Evolutionary conservation across 2,888 invertebrate species (phyloP), one percentile per base, ranked within the genome.

Genomic region (Sesia bembeciformis): DNA sequence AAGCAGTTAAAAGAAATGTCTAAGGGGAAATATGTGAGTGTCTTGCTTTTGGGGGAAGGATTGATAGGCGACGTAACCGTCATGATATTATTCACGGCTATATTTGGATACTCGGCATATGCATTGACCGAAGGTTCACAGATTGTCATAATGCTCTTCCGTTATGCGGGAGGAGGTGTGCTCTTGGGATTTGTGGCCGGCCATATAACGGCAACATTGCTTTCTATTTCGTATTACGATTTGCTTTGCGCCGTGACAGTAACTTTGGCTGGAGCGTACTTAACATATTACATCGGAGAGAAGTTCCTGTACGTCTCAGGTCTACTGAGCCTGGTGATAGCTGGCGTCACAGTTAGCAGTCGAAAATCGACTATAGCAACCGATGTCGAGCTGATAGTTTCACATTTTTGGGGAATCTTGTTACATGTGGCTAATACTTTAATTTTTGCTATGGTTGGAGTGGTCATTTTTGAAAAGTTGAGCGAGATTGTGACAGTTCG

Each of bases 401-500:
- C 78, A 0, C 64, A 78, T 38, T 83, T 84, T 56, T 89, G 88
- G 87, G 63, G 58, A 23, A 80, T 89, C 50, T 40, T 84, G 55
- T 73, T 78, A 0, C 78, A 84, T 56, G 65, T 73, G 4, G 79
- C 81, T 4, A 92, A 93, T 62, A 91, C 91, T 0, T 67, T 92
- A 6, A 85, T 93, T 46, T 93, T 93, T 58, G 90, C 92, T 0
- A 87, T 92, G 68, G 90, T 92, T 0, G 92, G 93, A 0, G 90
- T 92, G 7, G 90, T 92, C 42, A 91, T 93, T 39, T 87, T 91
- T 50, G 90, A 91, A 62, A 90, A 79, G 58, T 74, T 90, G 8
- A 81, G 82, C 49, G 75, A 85, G 53, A 81, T 90, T 6, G 76
- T 89, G 39, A 79, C 71, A 46, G 78, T 83, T 5, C 63, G 81